Percentiles rank a stretch among this genome's conserved stretches.
These are phyloP conservation scores for Drosophila affinis DNA, from an alignment of 2,888 invertebrate genomes.

Conservation along the genomic window DNA sequence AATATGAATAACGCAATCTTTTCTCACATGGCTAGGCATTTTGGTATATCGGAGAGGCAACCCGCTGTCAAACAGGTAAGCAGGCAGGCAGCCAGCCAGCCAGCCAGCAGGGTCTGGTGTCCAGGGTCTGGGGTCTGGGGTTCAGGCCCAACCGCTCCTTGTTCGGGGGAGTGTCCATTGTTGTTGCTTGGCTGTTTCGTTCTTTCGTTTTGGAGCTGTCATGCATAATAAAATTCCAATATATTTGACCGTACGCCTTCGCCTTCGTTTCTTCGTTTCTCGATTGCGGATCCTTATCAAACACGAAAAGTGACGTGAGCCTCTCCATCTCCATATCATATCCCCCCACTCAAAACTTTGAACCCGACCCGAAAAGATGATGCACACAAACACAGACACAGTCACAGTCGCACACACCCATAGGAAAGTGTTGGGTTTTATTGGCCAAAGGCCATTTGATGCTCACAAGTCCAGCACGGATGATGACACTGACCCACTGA, in stretches of 20 bases:
- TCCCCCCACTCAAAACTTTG: conserved; percentile 3
- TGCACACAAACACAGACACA: conserved; percentile 24
- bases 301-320: conserved; percentile 74
- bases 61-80: conserved; percentile 75
- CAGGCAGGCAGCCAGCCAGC: conserved; percentile 33
- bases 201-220: conserved; percentile 64
- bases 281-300: conserved; percentile 74
- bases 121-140: conserved; percentile 3
- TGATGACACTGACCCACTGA: conserved; percentile 66
- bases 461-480: conserved; percentile 28
- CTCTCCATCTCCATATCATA: conserved; percentile 34
- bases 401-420: conserved; percentile 30
- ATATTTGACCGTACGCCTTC: conserved; percentile 73
- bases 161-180: conserved; percentile 48
- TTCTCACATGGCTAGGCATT: conserved; percentile 77
- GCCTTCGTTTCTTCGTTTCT: conserved; percentile 48
- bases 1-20: conserved; percentile 78
- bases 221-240: conserved; percentile 76
- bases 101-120: conserved; percentile 7
- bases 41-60: conserved; percentile 58
- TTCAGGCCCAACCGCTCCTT: conserved; percentile 51
- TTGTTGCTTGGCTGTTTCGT: conserved; percentile 21
- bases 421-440: conserved; percentile 42
- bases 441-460: conserved; percentile 46
- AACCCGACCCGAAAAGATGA: conserved; percentile 51